Base-by-base conservation (phyloP, 1,140 invertebrate species). In the Hyposmocoma kahamanoa region DNA sequence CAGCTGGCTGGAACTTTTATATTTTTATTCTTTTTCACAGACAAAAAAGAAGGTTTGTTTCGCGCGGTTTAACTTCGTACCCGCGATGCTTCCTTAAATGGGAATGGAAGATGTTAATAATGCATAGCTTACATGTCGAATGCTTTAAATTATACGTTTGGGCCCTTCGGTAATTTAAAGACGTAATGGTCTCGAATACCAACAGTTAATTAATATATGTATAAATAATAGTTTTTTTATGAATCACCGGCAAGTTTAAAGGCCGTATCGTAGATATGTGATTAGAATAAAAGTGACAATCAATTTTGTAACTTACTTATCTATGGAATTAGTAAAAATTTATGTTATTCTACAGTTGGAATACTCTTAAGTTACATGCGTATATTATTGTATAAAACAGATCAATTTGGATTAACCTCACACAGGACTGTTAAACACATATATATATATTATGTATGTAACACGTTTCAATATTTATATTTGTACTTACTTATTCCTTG, bases 1-100 rank as follows among this genome's bases (percentile, higher is more conserved):
- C 81, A 84, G 81, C 81, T 84, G 81, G 79, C 65, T 81, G 77
- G 73, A 73, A 81, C 72, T 68, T 83, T 82, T 74, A 64, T 74
- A 56, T 81, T 75, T 74, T 79, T 78, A 34, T 73, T 62, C 47
- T 72, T 79, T 68, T 67, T 66, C 60, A 53, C 56, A 52, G 42
- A 72, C 62, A 80, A 80, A 79, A n/a, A 82, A 81, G 65, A 68
- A 71, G 63, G 64, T 70, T 75, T 68, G 75, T 76, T 83, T 81
- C 74, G 81, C 75, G 72, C 72, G 71, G 73, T 65, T 84, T 79
- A 73, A 63, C 67, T 73, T 50, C 60, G 63, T n/a, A 70, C 59
- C 68, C 65, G 61, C 55, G 67, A 62, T 62, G 73, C 77, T 79
- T 76, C 80, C 75, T 67, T 79, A 84, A 81, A 36, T 76, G 71